These are phyloP conservation scores for Halesus radiatus DNA, from an alignment of 1,140 invertebrate species.

Conservation along the genomic window DNA sequence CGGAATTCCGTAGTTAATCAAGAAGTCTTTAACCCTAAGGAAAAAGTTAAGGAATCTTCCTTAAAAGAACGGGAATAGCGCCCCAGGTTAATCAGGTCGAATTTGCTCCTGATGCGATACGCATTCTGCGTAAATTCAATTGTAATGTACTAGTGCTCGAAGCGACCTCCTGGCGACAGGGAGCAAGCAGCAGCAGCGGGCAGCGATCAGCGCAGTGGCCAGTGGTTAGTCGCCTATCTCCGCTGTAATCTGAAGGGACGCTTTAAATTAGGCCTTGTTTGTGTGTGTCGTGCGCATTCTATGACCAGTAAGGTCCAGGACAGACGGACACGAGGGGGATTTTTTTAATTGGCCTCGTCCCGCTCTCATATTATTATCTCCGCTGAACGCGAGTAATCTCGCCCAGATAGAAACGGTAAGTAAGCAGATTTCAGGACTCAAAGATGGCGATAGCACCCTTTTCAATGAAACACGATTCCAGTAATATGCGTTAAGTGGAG, in stretches of 20 bases:
- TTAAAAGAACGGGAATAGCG: no score
- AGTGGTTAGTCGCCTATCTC: constrained; percentile 23
- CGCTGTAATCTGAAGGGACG: constrained; percentile 31
- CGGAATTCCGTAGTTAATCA: no score
- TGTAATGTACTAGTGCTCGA: no score
- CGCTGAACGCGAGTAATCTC: constrained; percentile 28
- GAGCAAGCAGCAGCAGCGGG: background rate
- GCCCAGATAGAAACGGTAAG: background rate
- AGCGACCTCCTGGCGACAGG: no score
- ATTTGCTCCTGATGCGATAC: background rate
- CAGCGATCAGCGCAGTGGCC: background rate
- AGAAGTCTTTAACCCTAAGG: no score
- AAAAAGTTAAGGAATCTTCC: no score
- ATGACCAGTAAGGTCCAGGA: constrained; percentile 40
- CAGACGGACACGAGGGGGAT: constrained; percentile 16
- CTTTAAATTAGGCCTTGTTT: constrained; percentile 46
- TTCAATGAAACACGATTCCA: no score
- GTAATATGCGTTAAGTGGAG: no score
- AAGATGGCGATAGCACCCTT: background rate
- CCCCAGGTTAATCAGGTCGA: background rate
- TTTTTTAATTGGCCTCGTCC: constrained; percentile 54
- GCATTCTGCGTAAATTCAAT: background rate
- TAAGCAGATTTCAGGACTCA: background rate
- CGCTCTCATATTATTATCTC: constrained; percentile 45
- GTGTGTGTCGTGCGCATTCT: constrained; percentile 43